These are phyloP conservation scores for Eristalis arbustorum DNA, from an alignment of 2,888 invertebrate species.

Conservation along the genomic window DNA sequence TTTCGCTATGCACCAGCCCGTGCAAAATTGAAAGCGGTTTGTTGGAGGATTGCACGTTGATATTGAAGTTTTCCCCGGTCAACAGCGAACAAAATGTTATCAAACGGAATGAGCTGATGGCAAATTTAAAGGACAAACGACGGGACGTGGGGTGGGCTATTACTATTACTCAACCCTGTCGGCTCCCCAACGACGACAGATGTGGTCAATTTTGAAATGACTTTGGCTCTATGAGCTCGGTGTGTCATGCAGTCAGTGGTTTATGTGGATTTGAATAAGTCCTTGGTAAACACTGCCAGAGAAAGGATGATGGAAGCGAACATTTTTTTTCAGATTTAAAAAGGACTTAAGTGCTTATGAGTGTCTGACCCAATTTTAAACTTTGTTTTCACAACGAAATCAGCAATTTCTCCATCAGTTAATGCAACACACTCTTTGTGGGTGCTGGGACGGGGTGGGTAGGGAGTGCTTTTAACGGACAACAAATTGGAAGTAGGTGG, in stretches of 20 bases:
- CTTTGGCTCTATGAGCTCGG: slow-evolving; percentile 15
- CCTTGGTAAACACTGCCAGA: neutral
- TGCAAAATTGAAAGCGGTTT: slow-evolving; percentile 52
- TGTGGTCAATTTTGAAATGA: slow-evolving; percentile 31
- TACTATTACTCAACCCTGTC: neutral
- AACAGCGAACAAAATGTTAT: slow-evolving; percentile 47
- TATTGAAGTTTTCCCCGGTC: slow-evolving; percentile 56
- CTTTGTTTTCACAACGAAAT: neutral
- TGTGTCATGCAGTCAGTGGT: neutral
- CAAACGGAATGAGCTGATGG: slow-evolving; percentile 3
- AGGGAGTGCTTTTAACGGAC: no score
- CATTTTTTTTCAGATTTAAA: neutral
- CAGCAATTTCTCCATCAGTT: neutral
- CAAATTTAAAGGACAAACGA: neutral
- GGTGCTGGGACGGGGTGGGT: no score
- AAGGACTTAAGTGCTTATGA: neutral
- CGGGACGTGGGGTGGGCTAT: neutral
- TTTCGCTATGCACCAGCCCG: neutral
- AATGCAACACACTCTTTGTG: neutral
- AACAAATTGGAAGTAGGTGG: no score
- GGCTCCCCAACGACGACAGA: slow-evolving; percentile 4
- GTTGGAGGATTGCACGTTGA: slow-evolving; percentile 53
- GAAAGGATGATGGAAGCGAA: neutral
- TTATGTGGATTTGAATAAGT: slow-evolving; percentile 23
- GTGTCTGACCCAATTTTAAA: neutral